Percentiles rank a stretch among this genome's conserved stretches.
Conservation (phyloP, 1,140 invertebrate species). For the Anastrepha obliqua region DNA sequence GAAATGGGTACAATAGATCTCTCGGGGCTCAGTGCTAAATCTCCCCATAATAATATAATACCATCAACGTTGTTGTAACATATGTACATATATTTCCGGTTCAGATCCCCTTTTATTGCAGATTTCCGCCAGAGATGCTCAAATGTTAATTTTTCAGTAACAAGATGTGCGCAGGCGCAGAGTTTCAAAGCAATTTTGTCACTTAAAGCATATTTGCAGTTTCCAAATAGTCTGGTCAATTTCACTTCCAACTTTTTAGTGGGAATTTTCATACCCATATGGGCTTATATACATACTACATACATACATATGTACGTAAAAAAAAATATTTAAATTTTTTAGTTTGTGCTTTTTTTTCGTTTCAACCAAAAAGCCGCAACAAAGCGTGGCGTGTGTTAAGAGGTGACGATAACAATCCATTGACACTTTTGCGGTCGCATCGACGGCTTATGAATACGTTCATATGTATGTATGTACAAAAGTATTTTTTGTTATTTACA, state of each 20-base stretch:
- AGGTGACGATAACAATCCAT: slow-evolving; percentile 7
- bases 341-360: not conserved
- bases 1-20: no score
- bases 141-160: not conserved
- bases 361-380: not conserved
- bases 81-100: no score
- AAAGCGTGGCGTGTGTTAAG: not conserved
- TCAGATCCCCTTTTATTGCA: no score
- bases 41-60: no score
- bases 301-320: no score
- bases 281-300: no score
- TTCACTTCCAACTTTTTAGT: not conserved
- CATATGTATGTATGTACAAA: not conserved
- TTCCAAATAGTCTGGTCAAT: not conserved
- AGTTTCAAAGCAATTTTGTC: not conserved
- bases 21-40: no score
- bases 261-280: not conserved
- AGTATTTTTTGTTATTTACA: not conserved
- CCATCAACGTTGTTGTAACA: no score
- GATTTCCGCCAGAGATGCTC: not conserved
- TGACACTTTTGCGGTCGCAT: not conserved
- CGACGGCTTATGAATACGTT: not conserved
- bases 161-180: slow-evolving; percentile 29
- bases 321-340: slow-evolving; percentile 5
- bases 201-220: not conserved